Percentiles rank a stretch among this genome's conserved stretches.
These are phyloP conservation scores for Oncorhynchus keta DNA, from an alignment of 2,113 vertebrate genomes.

Conservation along the genomic window DNA sequence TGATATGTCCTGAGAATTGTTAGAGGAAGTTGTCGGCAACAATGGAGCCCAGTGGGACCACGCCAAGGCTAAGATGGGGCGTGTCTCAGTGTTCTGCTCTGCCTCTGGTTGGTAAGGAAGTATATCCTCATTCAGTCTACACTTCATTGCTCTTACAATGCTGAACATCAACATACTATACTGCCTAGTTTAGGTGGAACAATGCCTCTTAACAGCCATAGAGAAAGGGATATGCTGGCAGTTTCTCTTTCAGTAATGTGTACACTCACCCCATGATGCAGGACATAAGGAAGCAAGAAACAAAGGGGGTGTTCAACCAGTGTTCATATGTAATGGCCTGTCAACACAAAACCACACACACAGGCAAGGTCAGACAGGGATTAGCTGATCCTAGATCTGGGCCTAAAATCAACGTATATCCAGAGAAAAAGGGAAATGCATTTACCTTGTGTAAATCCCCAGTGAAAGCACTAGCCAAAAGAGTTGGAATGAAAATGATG, in stretches of 20 bases:
- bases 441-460: conserved; percentile 85
- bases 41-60: too few species aligned
- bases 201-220: too few species aligned
- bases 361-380: conserved; percentile 2
- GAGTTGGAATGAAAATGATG: conserved; percentile 84
- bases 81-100: too few species aligned
- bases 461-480: conserved; percentile 77
- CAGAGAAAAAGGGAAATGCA: background rate
- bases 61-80: too few species aligned
- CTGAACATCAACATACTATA: too few species aligned
- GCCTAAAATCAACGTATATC: background rate
- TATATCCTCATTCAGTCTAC: too few species aligned
- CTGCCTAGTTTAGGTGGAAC: too few species aligned
- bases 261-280: conserved; percentile 85
- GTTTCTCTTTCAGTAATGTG: background rate
- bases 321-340: conserved; percentile 83
- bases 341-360: conserved; percentile 15
- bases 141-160: too few species aligned
- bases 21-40: too few species aligned
- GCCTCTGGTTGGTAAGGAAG: too few species aligned
- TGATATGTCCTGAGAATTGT: background rate
- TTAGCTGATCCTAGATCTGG: background rate
- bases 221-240: too few species aligned
- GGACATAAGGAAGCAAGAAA: conserved; percentile 85
- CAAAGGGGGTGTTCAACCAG: conserved; percentile 81